Evolutionary conservation across 1,140 invertebrate species (phyloP).

Genomic region (Aphidius ervi): DNA sequence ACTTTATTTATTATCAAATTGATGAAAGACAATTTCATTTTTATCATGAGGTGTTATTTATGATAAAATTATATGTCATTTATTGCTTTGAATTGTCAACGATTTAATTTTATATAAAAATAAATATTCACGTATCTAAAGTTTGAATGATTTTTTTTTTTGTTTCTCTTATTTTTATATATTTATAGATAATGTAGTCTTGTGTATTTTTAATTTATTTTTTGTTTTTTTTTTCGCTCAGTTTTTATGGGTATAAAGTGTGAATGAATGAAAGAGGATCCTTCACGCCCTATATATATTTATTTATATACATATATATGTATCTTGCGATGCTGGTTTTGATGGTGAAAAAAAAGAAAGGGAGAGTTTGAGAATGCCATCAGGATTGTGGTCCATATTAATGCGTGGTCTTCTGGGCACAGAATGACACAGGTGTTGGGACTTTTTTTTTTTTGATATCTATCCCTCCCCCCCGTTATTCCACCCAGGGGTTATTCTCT

Average conservation of each 20-base stretch:
- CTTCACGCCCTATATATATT: slow-evolving; percentile 3
- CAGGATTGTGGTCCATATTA: slow-evolving; percentile 8
- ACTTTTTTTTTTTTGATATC: background rate
- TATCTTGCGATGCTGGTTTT: background rate
- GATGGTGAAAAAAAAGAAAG: background rate
- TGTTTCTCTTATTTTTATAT: too few relatives aligned
- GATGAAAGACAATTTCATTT: background rate
- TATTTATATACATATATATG: background rate
- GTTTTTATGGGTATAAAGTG: too few relatives aligned
- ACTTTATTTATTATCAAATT: background rate
- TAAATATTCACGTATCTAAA: too few relatives aligned
- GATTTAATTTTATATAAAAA: too few relatives aligned
- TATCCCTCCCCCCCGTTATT: background rate
- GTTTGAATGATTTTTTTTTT: too few relatives aligned
- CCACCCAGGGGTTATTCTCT: background rate
- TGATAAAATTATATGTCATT: too few relatives aligned
- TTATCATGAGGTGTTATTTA: too few relatives aligned
- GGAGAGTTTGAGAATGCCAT: background rate
- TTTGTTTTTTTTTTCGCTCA: too few relatives aligned
- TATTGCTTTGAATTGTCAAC: too few relatives aligned
- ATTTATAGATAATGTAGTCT: too few relatives aligned
- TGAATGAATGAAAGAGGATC: background rate
- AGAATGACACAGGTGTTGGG: slow-evolving; percentile 2
- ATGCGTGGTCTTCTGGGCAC: slow-evolving; percentile 6
- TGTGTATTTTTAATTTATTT: too few relatives aligned